phyloP scores from a whole-genome alignment of 92 coral and sea anemone species.

The Micromussa lordhowensis region DNA sequence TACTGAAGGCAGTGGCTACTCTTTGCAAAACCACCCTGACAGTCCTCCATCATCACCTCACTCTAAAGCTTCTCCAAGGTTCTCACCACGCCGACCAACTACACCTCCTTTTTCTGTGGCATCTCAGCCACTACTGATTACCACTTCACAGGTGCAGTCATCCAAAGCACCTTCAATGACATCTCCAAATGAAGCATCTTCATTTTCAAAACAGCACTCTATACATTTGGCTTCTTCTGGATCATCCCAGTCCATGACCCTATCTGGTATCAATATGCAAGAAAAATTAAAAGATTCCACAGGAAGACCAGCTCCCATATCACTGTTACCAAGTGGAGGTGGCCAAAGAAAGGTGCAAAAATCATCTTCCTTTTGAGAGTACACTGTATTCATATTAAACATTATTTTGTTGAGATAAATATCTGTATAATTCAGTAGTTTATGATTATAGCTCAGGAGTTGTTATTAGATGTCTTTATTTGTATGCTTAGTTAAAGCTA shows the following conservation, averaged over 20 bases:
- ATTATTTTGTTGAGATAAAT: background rate
- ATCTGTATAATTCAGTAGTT: background rate
- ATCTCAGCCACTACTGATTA: conserved; percentile 9
- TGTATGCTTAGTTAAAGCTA: too few species aligned
- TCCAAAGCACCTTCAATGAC: conserved; percentile 11
- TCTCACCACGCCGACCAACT: conserved; percentile 51
- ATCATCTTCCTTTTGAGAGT: background rate
- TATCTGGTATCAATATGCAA: background rate
- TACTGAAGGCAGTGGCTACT: conserved; percentile 25
- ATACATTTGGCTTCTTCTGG: conserved; percentile 5
- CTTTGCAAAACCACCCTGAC: background rate
- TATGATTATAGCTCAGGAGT: too few species aligned
- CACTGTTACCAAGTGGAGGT: conserved; percentile 3
- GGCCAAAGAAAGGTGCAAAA: conserved; percentile 8
- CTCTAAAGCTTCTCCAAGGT: conserved; percentile 29
- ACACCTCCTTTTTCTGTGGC: conserved; percentile 37
- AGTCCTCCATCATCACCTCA: conserved; percentile 33
- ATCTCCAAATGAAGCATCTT: conserved; percentile 17
- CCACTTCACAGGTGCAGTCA: conserved; percentile 6
- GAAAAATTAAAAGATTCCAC: conserved; percentile 3
- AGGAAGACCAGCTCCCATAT: conserved; percentile 7
- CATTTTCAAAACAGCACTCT: conserved; percentile 4
- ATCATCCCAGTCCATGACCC: background rate
- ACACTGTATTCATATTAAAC: background rate
- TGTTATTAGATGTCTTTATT: too few species aligned